A percentile compares a stretch with the other conserved stretches of the same genome.
These are phyloP conservation scores for Phalacrocorax brasilianus DNA, from an alignment of 2,113 vertebrate species.

Conservation along the genomic window DNA sequence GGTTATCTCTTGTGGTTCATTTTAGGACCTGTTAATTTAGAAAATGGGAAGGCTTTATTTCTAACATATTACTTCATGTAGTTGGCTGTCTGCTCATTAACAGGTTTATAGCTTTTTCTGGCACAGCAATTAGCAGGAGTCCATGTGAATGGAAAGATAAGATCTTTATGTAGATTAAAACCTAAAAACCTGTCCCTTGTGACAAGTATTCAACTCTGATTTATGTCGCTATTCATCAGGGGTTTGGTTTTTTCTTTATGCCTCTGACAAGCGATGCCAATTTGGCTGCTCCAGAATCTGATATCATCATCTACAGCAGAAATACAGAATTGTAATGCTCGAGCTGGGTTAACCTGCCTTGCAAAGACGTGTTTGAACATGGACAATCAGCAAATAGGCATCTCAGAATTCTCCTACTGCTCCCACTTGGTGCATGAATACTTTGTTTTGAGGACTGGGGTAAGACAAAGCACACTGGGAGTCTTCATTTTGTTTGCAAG, in stretches of 20 bases:
- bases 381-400: background rate
- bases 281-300: background rate
- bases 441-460: background rate
- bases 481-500: background rate
- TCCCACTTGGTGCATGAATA: background rate
- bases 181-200: background rate
- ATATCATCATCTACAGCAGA: background rate
- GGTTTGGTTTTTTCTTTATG: accelerated
- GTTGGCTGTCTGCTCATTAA: background rate
- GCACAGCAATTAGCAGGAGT: background rate
- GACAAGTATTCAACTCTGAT: background rate
- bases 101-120: background rate
- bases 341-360: background rate
- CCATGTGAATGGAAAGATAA: background rate
- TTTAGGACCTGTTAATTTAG: background rate
- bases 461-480: background rate
- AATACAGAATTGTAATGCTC: background rate
- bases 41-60: background rate
- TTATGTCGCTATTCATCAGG: background rate
- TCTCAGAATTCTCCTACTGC: background rate
- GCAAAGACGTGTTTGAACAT: background rate
- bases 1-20: background rate
- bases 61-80: background rate
- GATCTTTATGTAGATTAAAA: background rate
- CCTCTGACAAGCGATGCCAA: background rate